Percentiles rank a stretch among this genome's conserved stretches.
These are phyloP conservation scores for Pristionchus maxplancki DNA, from an alignment of 2,888 invertebrate species.

Conservation along the genomic window DNA sequence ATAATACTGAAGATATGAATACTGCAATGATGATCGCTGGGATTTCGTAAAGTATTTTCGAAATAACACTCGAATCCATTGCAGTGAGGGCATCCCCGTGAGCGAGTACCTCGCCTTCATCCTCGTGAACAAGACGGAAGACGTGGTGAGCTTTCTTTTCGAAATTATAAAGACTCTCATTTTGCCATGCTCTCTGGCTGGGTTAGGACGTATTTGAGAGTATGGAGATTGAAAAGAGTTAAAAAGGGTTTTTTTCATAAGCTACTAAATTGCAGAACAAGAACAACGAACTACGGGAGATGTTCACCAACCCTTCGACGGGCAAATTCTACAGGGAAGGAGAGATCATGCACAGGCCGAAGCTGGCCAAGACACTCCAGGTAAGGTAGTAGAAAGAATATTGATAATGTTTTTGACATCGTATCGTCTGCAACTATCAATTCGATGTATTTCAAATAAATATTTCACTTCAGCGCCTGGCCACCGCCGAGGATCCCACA, in stretches of 20 bases:
- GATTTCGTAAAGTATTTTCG: too few species aligned
- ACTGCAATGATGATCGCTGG: too few species aligned
- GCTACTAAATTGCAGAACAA: background rate
- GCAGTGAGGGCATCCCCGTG: slow-evolving; percentile 11
- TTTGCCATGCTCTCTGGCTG: too few species aligned
- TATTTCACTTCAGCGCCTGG: slow-evolving; percentile 56
- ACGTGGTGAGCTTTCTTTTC: background rate
- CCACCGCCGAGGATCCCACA: slow-evolving; percentile 66
- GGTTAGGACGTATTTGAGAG: too few species aligned
- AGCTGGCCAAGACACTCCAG: slow-evolving; percentile 34
- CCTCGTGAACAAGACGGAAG: background rate
- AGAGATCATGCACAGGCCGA: slow-evolving; percentile 73
- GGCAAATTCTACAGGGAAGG: slow-evolving; percentile 75
- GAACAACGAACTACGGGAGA: slow-evolving; percentile 59
- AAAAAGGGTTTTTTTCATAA: too few species aligned
- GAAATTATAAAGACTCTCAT: too few species aligned
- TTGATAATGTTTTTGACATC: too few species aligned
- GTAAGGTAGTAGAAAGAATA: background rate
- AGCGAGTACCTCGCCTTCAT: slow-evolving; percentile 1
- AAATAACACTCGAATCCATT: too few species aligned
- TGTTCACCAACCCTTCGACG: slow-evolving; percentile 75
- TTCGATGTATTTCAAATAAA: background rate
- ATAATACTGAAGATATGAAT: too few species aligned
- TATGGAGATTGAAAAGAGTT: too few species aligned
- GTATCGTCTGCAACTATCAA: too few species aligned